A percentile compares a stretch with the other conserved stretches of the same genome.
phyloP scores from a whole-genome alignment of 2,113 vertebrate species.

The Cariama cristata region DNA sequence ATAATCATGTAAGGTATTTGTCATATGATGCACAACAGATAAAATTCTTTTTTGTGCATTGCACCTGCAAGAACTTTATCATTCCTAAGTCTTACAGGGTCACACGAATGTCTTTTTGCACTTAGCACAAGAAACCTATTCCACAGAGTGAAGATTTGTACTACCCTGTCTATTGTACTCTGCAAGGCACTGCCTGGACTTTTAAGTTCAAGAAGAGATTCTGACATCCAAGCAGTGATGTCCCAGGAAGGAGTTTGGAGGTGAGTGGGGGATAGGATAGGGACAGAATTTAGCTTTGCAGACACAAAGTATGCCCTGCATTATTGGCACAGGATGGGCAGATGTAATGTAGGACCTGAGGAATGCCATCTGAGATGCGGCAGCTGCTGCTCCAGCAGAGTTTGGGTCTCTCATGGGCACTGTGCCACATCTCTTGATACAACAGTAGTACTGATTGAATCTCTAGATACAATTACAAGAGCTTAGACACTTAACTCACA shows the following conservation, averaged over 20 bases:
- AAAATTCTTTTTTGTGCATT: not conserved
- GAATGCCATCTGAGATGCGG: not conserved
- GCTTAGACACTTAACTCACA: not conserved
- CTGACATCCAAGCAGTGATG: not conserved
- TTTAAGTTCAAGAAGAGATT: not conserved
- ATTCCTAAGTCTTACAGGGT: not conserved
- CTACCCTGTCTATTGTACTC: not conserved
- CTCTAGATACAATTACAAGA: not conserved
- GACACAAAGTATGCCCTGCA: not conserved
- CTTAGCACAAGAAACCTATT: not conserved
- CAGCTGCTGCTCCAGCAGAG: not conserved
- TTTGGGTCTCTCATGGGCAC: not conserved
- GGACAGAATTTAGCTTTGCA: not conserved
- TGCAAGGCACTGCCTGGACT: not conserved
- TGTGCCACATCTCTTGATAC: not conserved
- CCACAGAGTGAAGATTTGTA: not conserved
- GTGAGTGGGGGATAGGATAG: accelerated
- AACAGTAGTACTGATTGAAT: not conserved
- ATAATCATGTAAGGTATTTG: not conserved
- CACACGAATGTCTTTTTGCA: not conserved
- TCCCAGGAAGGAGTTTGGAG: not conserved
- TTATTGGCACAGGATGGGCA: not conserved
- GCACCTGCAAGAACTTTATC: not conserved
- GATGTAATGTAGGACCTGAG: no score
- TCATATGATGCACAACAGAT: not conserved